These are phyloP conservation scores for Acleris holmiana DNA, from an alignment of 2,888 invertebrate genomes.

Conservation along the genomic window DNA sequence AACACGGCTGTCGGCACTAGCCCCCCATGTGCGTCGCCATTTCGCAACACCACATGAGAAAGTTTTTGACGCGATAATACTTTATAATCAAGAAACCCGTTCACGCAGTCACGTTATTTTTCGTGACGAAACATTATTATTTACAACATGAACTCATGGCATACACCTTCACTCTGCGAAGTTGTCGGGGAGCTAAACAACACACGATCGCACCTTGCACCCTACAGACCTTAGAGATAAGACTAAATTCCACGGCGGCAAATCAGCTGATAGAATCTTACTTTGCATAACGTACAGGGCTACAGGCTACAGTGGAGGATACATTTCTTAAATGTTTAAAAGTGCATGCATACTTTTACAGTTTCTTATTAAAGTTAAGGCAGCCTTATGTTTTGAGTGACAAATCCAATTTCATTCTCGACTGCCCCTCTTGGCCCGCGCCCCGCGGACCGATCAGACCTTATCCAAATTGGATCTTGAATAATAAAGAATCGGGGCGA, in stretches of 20 bases:
- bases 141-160: background rate
- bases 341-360: constrained; percentile 39
- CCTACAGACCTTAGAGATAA: constrained; percentile 14
- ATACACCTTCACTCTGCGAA: background rate
- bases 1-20: constrained; percentile 29
- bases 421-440: constrained; percentile 71
- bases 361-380: constrained; percentile 63
- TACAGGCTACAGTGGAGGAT: constrained; percentile 8
- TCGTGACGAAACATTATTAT: no score
- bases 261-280: constrained; percentile 21
- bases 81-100: background rate
- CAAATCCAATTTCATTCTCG: constrained; percentile 84
- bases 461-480: constrained; percentile 86
- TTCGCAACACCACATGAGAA: constrained; percentile 10
- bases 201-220: constrained; percentile 14
- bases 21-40: constrained; percentile 20
- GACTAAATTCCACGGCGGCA: constrained; percentile 4
- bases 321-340: constrained; percentile 9
- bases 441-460: constrained; percentile 81
- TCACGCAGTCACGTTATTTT: no score
- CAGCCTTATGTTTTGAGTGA: constrained; percentile 84
- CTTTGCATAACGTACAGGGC: constrained; percentile 6
- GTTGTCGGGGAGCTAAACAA: background rate
- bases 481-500: constrained; percentile 85
- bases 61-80: background rate